Base-by-base conservation (phyloP, 2,797 vertebrate species). In the Lerista edwardsae region DNA sequence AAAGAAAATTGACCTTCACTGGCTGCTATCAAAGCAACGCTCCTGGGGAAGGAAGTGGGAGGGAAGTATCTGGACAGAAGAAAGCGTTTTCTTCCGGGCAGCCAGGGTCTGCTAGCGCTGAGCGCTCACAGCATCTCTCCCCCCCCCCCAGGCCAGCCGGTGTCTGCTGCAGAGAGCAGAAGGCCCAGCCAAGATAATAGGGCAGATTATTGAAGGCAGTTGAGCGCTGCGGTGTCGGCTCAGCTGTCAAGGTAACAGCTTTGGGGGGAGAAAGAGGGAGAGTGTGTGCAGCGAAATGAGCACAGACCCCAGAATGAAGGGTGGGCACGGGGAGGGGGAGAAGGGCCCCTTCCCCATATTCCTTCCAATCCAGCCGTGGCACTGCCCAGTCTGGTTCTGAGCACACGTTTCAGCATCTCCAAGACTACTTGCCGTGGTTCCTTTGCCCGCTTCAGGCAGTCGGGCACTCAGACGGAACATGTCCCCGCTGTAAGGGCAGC, bases 231-330 rank as follows among this genome's bases (percentile, higher is more conserved):
- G 25, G 31, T 36, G 65, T 57, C 14, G 36, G 34, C 39, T 72
- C 27, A 41, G 79, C 68, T 81, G 68, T 55, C 79, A 61, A 41
- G 79, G 79, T 81, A 72, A 81, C 51, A n/a, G 34, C 55, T 79
- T 51, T 47, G 44, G 62, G 77, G 23, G 11, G 31, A 27, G 36
- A 6, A 10, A 25, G n/a, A 19, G 51, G 3, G 75, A 1, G n/a
- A 67, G n/a, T 69, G 14, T 7, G 31, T 34, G n/a, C 72, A 51
- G 51, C 36, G 7, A 81, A 72, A 31, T 10, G 55, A 81, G 68
- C 27, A 41, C 2, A 61, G 68, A 72, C 12, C 55, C 55, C 55
- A n/a, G 27, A 31, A 81, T n/a, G 23, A 31, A 29, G 19, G 17
- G 44, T 10, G 29, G 27, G 27, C 8, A n/a, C 4, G 36, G 6